Evolutionary conservation across 2,113 vertebrate genomes (phyloP).

Genomic region (Carassius auratus): DNA sequence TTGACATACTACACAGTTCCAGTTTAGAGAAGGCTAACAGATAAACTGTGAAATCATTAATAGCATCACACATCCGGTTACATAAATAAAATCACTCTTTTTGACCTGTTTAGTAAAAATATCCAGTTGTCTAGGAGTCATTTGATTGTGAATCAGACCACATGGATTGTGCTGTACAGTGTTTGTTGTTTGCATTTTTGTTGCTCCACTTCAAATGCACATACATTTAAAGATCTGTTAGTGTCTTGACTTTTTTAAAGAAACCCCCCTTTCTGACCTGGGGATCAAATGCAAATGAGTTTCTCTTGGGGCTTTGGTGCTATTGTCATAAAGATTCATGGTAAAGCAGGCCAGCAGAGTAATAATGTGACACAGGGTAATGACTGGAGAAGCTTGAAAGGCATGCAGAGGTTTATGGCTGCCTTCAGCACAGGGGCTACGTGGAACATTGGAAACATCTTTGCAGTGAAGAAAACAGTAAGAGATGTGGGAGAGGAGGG

Average conservation of each 20-base stretch:
- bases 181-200: not conserved
- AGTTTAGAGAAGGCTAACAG: not conserved
- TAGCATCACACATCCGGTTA: not conserved
- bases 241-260: no score
- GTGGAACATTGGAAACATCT: constrained; percentile 65
- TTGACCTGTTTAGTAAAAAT: not conserved
- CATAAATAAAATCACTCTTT: not conserved
- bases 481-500: not conserved
- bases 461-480: constrained; percentile 25
- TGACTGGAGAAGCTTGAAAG: constrained; percentile 25
- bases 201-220: not conserved
- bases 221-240: not conserved
- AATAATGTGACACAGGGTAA: not conserved
- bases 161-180: not conserved
- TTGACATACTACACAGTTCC: constrained; percentile 5
- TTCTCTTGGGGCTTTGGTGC: constrained; percentile 15
- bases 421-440: constrained; percentile 21
- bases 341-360: not conserved
- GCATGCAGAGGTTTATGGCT: constrained; percentile 55
- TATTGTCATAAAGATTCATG: not conserved
- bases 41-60: not conserved
- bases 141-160: not conserved
- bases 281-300: not conserved
- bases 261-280: not conserved
- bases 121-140: not conserved